Percentiles rank a stretch among this genome's conserved stretches.
These are phyloP conservation scores for Crotalus horridus DNA, from an alignment of 2,113 vertebrate genomes.

Conservation along the genomic window DNA sequence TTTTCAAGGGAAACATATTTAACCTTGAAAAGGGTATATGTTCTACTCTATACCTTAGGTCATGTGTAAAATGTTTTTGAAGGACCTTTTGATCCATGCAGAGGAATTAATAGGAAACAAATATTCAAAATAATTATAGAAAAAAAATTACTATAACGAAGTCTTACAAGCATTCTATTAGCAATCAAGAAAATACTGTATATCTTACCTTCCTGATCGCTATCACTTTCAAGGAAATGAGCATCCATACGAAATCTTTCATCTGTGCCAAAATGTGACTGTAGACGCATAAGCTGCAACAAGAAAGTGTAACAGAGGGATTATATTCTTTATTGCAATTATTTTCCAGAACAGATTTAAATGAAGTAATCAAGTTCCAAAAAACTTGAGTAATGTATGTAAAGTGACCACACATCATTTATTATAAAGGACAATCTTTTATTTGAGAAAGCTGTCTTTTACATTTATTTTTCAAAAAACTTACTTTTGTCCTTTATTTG, in stretches of 20 bases:
- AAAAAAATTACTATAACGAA: not conserved
- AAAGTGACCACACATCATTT: too few species aligned
- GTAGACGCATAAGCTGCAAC: constrained; percentile 84
- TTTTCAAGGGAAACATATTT: not conserved
- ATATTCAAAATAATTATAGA: not conserved
- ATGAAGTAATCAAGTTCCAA: not conserved
- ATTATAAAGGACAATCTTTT: too few species aligned
- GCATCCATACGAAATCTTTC: constrained; percentile 89
- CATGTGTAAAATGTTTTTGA: not conserved
- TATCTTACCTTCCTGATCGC: constrained; percentile 73
- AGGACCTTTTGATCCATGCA: not conserved
- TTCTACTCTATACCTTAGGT: not conserved
- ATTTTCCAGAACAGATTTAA: not conserved
- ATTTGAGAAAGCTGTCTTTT: too few species aligned
- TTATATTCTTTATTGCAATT: not conserved
- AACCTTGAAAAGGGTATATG: too few species aligned
- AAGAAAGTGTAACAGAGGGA: constrained; percentile 21
- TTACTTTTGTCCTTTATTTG: too few species aligned
- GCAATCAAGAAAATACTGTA: not conserved
- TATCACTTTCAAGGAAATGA: constrained; percentile 87
- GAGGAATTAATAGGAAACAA: not conserved
- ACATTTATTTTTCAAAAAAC: too few species aligned
- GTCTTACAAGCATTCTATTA: not conserved
- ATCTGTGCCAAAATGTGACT: constrained; percentile 85
- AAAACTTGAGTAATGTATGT: not conserved